These are phyloP conservation scores for Cichladusa arquata DNA, from an alignment of 2,113 vertebrate genomes.

Conservation along the genomic window DNA sequence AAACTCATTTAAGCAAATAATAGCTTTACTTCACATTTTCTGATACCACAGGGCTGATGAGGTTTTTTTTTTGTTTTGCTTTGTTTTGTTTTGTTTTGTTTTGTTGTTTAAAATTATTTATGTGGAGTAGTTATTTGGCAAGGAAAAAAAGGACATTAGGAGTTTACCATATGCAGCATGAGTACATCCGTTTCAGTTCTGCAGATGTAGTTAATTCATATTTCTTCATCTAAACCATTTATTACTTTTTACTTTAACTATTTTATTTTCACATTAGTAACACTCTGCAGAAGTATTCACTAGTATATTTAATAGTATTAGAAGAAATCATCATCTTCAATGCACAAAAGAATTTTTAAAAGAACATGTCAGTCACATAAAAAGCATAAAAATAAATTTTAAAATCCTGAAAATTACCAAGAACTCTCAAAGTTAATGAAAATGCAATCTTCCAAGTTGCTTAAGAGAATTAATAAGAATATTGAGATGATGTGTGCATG, in stretches of 20 bases:
- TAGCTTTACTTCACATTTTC: slow-evolving; percentile 24
- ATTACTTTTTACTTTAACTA: neutral
- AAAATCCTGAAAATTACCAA: neutral
- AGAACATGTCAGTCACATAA: neutral
- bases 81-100: neutral
- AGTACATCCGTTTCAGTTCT: neutral
- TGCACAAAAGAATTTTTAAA: neutral
- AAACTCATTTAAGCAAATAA: slow-evolving; percentile 60
- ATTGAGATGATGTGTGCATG: neutral
- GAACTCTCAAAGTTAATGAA: neutral
- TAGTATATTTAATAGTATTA: neutral
- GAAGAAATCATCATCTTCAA: neutral
- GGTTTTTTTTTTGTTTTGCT: neutral
- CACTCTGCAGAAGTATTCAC: neutral
- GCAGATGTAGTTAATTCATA: neutral
- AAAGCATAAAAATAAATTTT: neutral
- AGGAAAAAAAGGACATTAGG: neutral
- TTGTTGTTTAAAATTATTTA: neutral
- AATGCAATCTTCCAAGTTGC: neutral
- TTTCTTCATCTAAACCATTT: neutral
- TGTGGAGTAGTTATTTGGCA: neutral
- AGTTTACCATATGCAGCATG: neutral
- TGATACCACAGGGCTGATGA: neutral
- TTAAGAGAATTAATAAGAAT: slow-evolving; percentile 16
- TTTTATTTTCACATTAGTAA: neutral